Evolutionary conservation across 2,888 invertebrate species (phyloP).

Genomic region (Mesodorylaimus sp.): DNA sequence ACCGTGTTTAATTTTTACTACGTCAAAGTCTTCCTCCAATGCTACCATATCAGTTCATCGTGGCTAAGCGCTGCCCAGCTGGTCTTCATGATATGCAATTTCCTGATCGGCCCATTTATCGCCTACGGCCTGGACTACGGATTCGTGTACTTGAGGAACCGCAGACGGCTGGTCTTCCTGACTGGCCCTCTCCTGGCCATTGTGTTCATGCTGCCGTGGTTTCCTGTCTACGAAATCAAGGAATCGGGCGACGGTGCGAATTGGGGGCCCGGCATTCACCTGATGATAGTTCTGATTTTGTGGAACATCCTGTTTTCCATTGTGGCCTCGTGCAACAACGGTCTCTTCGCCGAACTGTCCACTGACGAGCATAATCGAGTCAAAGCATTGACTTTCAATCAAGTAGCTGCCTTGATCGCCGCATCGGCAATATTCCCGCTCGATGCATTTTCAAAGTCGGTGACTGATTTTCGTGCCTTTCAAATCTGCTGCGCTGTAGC

Average conservation of each 20-base stretch:
- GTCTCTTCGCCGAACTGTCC: slow-evolving; percentile 3
- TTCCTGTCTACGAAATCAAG: background rate
- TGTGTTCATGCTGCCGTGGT: slow-evolving; percentile 2
- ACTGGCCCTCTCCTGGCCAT: background rate
- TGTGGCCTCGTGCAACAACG: background rate
- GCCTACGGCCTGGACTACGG: slow-evolving; percentile 4
- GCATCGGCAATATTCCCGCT: slow-evolving; percentile 1
- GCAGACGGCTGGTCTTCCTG: background rate
- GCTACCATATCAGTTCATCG: background rate
- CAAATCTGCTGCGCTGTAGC: background rate
- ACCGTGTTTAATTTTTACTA: slow-evolving; percentile 4
- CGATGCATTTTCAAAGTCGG: slow-evolving; percentile 3
- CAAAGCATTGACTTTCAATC: background rate
- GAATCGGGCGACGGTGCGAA: too few relatives aligned
- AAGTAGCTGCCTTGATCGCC: background rate
- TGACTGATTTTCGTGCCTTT: background rate
- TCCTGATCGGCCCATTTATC: background rate
- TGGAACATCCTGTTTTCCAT: slow-evolving; percentile 3
- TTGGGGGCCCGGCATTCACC: slow-evolving; percentile 2
- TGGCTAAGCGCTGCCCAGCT: slow-evolving; percentile 3
- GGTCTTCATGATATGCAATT: background rate
- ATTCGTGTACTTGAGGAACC: background rate
- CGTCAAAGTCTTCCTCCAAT: slow-evolving; percentile 4
- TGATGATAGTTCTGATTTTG: background rate
- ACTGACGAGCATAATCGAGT: slow-evolving; percentile 1